Percentiles rank a stretch among this genome's conserved stretches.
These are phyloP conservation scores for Lipotes vexillifer DNA, from an alignment of 2,113 vertebrate species.

Conservation along the genomic window DNA sequence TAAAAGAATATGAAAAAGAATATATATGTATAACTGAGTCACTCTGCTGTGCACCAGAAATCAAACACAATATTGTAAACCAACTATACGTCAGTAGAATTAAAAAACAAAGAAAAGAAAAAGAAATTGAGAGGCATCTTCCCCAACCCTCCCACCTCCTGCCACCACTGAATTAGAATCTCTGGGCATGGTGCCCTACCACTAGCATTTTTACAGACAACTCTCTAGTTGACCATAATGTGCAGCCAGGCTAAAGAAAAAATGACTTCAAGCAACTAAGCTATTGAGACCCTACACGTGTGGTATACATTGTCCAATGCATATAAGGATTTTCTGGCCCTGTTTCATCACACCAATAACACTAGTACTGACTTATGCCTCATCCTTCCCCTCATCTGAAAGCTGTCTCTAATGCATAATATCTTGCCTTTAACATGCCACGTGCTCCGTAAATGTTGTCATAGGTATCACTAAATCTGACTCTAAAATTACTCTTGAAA, in stretches of 20 bases:
- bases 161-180: accelerated
- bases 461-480: no score
- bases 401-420: accelerated
- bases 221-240: background rate
- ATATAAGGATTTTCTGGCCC: background rate
- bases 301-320: accelerated
- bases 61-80: no score
- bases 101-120: no score
- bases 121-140: no score
- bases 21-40: no score
- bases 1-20: no score
- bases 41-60: no score
- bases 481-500: background rate
- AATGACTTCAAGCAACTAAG: accelerated
- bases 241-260: background rate
- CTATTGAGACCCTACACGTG: accelerated
- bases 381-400: no score
- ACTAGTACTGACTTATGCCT: accelerated
- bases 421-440: background rate
- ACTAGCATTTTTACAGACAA: background rate
- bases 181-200: background rate
- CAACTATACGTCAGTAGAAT: no score
- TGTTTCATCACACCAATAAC: accelerated
- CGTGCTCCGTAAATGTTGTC: no score
- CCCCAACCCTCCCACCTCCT: background rate